Evolutionary conservation across 2,113 vertebrate species (phyloP).

Genomic region (Oenanthe melanoleuca): DNA sequence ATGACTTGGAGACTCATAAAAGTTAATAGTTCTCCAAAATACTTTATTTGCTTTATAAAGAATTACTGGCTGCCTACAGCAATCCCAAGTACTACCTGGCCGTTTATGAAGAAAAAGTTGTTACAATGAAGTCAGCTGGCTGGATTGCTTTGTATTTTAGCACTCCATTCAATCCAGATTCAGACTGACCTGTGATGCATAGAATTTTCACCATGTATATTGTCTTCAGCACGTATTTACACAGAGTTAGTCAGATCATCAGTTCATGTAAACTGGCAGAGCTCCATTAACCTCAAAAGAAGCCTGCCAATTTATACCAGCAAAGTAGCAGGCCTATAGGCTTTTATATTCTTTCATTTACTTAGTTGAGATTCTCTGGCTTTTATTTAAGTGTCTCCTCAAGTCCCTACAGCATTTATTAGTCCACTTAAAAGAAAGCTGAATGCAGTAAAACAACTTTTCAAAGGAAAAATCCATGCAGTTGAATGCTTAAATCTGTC

Average conservation of each 20-base stretch:
- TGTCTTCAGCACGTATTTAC: not conserved
- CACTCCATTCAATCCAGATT: constrained; percentile 8
- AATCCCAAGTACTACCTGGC: constrained; percentile 11
- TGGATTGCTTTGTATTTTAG: constrained; percentile 17
- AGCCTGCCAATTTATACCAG: constrained; percentile 23
- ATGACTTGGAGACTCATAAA: constrained; percentile 18
- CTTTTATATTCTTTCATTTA: constrained; percentile 58
- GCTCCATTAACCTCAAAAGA: constrained; percentile 34
- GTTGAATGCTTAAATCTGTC: constrained; percentile 4
- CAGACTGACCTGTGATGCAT: not conserved
- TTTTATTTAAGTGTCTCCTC: constrained; percentile 35
- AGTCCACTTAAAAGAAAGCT: constrained; percentile 6
- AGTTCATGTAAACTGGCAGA: constrained; percentile 32
- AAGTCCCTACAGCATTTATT: constrained; percentile 35
- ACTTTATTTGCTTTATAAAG: constrained; percentile 29
- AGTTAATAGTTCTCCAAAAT: constrained; percentile 28
- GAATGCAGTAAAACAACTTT: constrained; percentile 33
- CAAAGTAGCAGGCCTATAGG: constrained; percentile 12
- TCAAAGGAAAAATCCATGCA: not conserved
- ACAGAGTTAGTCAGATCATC: constrained; percentile 25
- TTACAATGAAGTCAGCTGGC: constrained; percentile 11
- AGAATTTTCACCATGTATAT: constrained; percentile 7
- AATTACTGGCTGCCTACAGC: not conserved
- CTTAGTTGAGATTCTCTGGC: constrained; percentile 1
- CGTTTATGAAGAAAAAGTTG: constrained; percentile 12